Evolutionary conservation across 23 tunicate genomes (phyloP), one percentile per base, ranked within the genome.

Genomic region (Styela plicata): DNA sequence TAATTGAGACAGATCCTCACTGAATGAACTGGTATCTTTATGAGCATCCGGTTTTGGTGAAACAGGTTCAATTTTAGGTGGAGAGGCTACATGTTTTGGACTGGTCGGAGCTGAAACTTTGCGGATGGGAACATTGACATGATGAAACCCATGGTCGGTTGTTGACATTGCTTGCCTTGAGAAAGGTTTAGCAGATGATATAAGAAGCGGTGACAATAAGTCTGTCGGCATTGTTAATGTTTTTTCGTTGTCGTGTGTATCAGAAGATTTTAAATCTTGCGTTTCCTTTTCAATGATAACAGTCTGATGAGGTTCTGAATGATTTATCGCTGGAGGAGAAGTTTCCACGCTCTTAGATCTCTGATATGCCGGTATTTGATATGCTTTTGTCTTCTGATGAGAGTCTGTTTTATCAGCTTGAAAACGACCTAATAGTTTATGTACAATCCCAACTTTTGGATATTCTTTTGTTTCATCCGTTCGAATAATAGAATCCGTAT

Each of bases 141-240:
- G 81, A 76, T 76, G 81, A 76, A 23, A 76, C 13, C 81, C 63
- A 20, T 52, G 63, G 21, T 26, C 29, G 31, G 36, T 76, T 0
- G n/a, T 44, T 23, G 64, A 53, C 31, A 24, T 53, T 22, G 27
- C 32, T 53, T 76, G 81, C 2, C 31, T 36, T 5, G 66, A n/a
- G n/a, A 76, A 76, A 26, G 81, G 81, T n/a, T 76, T 76, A 5
- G 81, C 81, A 10, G 81, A 76, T 17, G 66, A 44, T 23, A 76
- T 52, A 31, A 76, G 37, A 52, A 76, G 81, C 31, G 81, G 81
- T n/a, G 81, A 44, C 27, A 76, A 21, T 1, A 76, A 21, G 44
- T 76, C 81, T 26, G 44, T 33, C 27, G 52, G 81, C 81, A 76
- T 76, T 24, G 81, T 27, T 13, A 27, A 44, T 32, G 26, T n/a